Base-by-base conservation (phyloP, 2,888 invertebrate genomes). In the Eretmocerus hayati region DNA sequence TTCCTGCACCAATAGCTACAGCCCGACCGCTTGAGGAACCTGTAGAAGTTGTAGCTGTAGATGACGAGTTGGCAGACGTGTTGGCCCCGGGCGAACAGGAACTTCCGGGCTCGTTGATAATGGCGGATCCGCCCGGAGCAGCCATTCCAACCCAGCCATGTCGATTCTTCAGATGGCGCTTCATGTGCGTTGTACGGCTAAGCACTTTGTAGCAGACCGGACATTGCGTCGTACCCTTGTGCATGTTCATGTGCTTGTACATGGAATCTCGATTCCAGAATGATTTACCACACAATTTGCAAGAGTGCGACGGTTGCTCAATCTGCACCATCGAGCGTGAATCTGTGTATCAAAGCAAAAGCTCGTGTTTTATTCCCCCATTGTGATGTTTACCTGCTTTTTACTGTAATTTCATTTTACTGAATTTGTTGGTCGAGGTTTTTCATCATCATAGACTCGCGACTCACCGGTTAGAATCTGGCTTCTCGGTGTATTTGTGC, bases 241-340 rank as follows among this genome's bases (percentile, higher is more conserved):
- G 76, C 62, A 72, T 71, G 56, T 75, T 74, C 68, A 74, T 73
- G 65, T 76, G 75, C 60, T 74, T 74, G 63, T 72, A 72, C 66
- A 75, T 69, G 62, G 74, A 74, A 62, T 74, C 71, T 59, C 73
- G 72, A 64, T 74, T 74, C 65, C 72, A 72, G 66, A 74, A 74
- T 48, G 69, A 69, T 67, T 73, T 73, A 65, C 71, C 71, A 64
- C 74, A 74, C 59, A 71, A 67, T 65, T 67, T 70, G 68, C 74
- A 74, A 58, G 69, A 65, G 59, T 71, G 71, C 62, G 69, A 70
- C 58, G 71, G 71, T 60, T 71, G 71, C 64, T 70, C 71, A 69
- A 71, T 66, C 68, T n/a, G n/a, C 8, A 71, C 64, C 68, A 71
- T 68, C 62, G 69, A 66, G 63, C 67, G 69, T 59, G 53, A 47